These are phyloP conservation scores for Ranitomeya variabilis DNA, from an alignment of 2,113 vertebrate genomes.

Conservation along the genomic window DNA sequence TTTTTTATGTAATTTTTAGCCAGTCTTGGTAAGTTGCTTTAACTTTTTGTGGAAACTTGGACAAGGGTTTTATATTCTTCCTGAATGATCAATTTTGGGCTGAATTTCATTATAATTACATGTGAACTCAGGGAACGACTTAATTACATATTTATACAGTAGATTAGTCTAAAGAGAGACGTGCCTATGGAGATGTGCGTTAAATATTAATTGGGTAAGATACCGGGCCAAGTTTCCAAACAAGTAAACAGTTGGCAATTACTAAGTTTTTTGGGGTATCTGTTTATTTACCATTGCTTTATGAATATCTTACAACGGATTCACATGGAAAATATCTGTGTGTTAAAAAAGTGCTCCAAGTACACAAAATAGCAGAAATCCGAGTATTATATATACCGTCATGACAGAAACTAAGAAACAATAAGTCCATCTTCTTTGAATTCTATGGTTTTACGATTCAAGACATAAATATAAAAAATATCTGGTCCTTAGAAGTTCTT, in stretches of 20 bases:
- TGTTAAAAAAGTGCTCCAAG: too few species aligned
- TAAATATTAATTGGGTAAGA: constrained; percentile 32
- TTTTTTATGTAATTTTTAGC: not conserved
- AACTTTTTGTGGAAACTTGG: not conserved
- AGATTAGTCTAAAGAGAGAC: constrained; percentile 34
- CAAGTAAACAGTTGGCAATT: constrained; percentile 37
- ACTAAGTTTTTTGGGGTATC: not conserved
- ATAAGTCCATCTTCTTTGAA: too few species aligned
- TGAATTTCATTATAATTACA: constrained; percentile 26
- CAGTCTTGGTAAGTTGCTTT: not conserved
- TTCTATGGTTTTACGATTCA: too few species aligned
- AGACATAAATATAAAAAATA: too few species aligned
- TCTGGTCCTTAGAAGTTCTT: too few species aligned
- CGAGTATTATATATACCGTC: too few species aligned
- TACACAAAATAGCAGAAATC: too few species aligned
- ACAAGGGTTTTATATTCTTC: not conserved
- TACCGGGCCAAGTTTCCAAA: constrained; percentile 22
- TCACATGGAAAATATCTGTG: not conserved
- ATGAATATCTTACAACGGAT: not conserved
- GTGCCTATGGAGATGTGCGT: constrained; percentile 19
- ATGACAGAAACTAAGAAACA: too few species aligned
- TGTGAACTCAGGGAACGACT: constrained; percentile 27
- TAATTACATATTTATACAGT: constrained; percentile 47
- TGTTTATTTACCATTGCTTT: not conserved
- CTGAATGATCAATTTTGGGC: constrained; percentile 18